Conservation (phyloP, 53 echinoderm and acorn worm genomes). For the Luidia sarsii region DNA sequence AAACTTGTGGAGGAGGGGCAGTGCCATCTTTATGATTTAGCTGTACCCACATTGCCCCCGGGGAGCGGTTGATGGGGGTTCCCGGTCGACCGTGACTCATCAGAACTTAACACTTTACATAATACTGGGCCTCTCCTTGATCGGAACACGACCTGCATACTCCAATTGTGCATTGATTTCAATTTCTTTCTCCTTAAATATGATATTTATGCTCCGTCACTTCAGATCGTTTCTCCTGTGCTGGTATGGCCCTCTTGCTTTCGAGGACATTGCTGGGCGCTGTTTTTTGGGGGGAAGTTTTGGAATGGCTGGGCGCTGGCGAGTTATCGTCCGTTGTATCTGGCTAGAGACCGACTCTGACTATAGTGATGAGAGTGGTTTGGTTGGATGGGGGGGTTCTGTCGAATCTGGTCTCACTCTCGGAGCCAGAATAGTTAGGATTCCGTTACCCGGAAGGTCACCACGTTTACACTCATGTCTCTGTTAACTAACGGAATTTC, state of each 20-base stretch:
- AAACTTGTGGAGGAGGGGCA: slow-evolving; percentile 21
- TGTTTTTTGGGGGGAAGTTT: not conserved
- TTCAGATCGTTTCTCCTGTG: not conserved
- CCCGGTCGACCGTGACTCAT: slow-evolving; percentile 42
- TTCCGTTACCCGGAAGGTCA: too few relatives aligned
- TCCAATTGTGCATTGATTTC: slow-evolving; percentile 25
- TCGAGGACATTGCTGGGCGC: not conserved
- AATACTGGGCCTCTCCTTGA: slow-evolving; percentile 8
- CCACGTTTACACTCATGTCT: too few relatives aligned
- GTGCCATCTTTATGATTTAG: slow-evolving; percentile 3
- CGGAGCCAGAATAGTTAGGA: too few relatives aligned
- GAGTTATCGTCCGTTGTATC: too few relatives aligned
- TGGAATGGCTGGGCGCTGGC: too few relatives aligned
- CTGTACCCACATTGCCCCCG: slow-evolving; percentile 33
- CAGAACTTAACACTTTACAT: slow-evolving; percentile 29
- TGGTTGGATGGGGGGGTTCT: too few relatives aligned
- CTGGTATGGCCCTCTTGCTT: not conserved
- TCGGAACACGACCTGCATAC: slow-evolving; percentile 9
- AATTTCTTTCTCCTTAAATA: not conserved
- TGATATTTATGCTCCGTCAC: slow-evolving; percentile 11
- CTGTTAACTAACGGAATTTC: too few relatives aligned
- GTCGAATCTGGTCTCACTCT: too few relatives aligned
- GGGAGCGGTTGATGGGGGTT: slow-evolving; percentile 6
- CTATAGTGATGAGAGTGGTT: too few relatives aligned
- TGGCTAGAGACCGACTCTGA: too few relatives aligned